These are phyloP conservation scores for Peromyscus leucopus DNA, from an alignment of 2,113 vertebrate species.

Conservation along the genomic window DNA sequence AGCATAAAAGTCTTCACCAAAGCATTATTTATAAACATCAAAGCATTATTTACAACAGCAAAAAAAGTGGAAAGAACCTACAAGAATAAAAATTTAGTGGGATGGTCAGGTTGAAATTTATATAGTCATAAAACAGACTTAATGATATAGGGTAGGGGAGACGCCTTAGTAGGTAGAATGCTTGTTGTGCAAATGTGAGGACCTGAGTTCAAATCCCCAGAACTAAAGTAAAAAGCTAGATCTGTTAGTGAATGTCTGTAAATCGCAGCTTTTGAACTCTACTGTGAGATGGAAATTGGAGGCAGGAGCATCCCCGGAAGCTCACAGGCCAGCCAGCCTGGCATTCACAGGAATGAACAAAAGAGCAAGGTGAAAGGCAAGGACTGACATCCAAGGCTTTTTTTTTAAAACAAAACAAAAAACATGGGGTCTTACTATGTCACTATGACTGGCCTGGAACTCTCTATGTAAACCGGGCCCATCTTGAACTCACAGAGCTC, in stretches of 20 bases:
- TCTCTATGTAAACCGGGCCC: not conserved
- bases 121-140: constrained; percentile 41
- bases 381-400: not conserved
- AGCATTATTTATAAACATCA: constrained; percentile 39
- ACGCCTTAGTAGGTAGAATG: not conserved
- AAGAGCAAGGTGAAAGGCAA: not conserved
- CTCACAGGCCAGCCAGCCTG: not conserved
- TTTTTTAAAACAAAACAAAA: too few species aligned
- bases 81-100: constrained; percentile 6
- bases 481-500: not conserved
- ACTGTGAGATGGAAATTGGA: not conserved
- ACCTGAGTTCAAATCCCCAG: not conserved
- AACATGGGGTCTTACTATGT: not conserved
- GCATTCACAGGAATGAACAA: not conserved
- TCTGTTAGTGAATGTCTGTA: not conserved
- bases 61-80: not conserved
- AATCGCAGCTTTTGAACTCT: not conserved
- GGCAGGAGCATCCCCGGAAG: not conserved
- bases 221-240: not conserved
- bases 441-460: not conserved
- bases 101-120: constrained; percentile 39
- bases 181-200: not conserved
- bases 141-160: not conserved
- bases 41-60: not conserved
- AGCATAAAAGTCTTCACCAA: constrained; percentile 37